Conservation (phyloP, 2,113 vertebrate species). For the Plecotus auritus region DNA sequence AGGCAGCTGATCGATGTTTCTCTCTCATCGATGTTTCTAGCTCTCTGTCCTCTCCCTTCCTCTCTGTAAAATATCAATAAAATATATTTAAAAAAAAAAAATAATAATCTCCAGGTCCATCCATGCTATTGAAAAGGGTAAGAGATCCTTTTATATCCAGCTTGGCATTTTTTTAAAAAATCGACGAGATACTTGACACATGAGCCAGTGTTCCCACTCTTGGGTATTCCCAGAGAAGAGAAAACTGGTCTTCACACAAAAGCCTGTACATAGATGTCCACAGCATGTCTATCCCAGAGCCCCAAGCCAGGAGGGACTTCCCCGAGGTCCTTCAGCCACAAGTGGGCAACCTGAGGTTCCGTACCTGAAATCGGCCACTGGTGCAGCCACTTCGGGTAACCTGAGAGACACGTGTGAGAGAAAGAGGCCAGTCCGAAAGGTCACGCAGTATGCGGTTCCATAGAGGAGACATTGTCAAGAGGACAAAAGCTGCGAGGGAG, state of each 20-base stretch:
- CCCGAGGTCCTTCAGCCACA: not conserved
- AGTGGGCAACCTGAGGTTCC: rapidly evolving
- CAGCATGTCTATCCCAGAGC: not conserved
- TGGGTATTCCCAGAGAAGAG: not conserved
- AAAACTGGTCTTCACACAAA: not conserved
- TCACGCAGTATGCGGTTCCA: not conserved
- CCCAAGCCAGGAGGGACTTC: not conserved
- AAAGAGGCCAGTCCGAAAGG: not conserved
- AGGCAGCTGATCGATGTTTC: too few relatives aligned
- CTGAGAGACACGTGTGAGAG: too few relatives aligned
- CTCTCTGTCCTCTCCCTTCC: too few relatives aligned
- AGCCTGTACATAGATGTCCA: rapidly evolving
- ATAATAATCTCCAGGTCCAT: too few relatives aligned
- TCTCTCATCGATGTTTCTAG: too few relatives aligned
- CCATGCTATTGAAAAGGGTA: too few relatives aligned
- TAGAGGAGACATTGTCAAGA: not conserved
- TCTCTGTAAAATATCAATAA: too few relatives aligned
- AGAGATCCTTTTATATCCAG: not conserved
- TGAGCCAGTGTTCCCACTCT: not conserved
- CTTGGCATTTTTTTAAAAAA: not conserved
- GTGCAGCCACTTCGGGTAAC: not conserved
- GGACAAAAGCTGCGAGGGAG: not conserved
- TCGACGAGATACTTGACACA: too few relatives aligned
- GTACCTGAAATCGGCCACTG: not conserved
- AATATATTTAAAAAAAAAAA: too few relatives aligned